Conservation (phyloP, 2,888 invertebrate species). For the Lacanobia wlatinum region DNA sequence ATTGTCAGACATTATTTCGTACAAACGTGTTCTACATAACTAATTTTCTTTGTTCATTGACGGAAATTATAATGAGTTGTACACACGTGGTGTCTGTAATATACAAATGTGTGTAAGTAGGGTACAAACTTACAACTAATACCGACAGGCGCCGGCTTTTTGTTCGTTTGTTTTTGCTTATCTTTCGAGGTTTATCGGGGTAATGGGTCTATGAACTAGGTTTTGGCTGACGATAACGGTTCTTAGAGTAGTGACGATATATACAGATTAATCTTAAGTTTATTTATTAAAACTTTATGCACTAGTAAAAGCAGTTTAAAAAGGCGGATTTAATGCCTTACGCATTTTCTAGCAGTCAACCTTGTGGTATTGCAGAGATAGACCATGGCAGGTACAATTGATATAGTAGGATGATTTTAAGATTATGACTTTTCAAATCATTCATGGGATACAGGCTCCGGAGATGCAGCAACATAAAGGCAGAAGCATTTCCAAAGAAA, state of each 20-base stretch:
- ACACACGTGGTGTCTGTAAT: constrained; percentile 12
- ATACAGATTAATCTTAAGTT: too few relatives aligned
- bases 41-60: constrained; percentile 47
- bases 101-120: constrained; percentile 25
- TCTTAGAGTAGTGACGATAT: background rate
- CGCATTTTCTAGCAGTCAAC: too few relatives aligned
- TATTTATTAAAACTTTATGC: too few relatives aligned
- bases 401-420: background rate
- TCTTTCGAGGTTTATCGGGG: background rate
- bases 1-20: constrained; percentile 8
- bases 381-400: too few relatives aligned
- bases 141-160: background rate
- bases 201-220: background rate
- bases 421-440: background rate
- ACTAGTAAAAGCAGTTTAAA: too few relatives aligned
- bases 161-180: constrained; percentile 10
- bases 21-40: constrained; percentile 19
- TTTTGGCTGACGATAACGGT: background rate
- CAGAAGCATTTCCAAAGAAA: background rate
- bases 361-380: too few relatives aligned
- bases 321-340: too few relatives aligned
- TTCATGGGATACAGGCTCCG: background rate
- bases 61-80: constrained; percentile 37
- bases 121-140: constrained; percentile 43
- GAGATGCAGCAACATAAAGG: background rate